phyloP scores from a whole-genome alignment of 1,140 invertebrate genomes.

The Delia radicum region DNA sequence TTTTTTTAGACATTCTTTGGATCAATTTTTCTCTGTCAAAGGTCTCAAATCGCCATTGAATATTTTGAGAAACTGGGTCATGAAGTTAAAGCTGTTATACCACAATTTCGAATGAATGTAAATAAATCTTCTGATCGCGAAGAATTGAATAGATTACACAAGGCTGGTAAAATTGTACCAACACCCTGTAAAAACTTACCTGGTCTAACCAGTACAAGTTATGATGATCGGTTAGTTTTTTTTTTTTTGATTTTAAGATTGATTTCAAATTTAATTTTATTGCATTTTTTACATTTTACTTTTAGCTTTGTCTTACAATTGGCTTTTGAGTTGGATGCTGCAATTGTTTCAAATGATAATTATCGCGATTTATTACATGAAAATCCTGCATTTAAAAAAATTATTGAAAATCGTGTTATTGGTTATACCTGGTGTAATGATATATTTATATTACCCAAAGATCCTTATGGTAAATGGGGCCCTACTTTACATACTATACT shows the following conservation, averaged over 20 bases:
- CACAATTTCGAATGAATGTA: slow-evolving; percentile 58
- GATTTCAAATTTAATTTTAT: slow-evolving; percentile 25
- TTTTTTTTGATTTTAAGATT: slow-evolving; percentile 22
- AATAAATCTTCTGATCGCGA: slow-evolving; percentile 63
- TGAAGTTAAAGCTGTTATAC: slow-evolving; percentile 84
- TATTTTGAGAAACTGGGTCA: slow-evolving; percentile 79
- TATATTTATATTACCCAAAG: slow-evolving; percentile 85
- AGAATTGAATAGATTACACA: slow-evolving; percentile 72
- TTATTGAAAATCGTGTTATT: slow-evolving; percentile 66
- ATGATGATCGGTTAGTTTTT: slow-evolving; percentile 69
- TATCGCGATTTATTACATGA: slow-evolving; percentile 82
- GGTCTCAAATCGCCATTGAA: slow-evolving; percentile 80
- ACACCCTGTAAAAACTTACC: slow-evolving; percentile 82
- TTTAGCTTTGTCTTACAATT: slow-evolving; percentile 84
- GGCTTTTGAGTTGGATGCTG: slow-evolving; percentile 76
- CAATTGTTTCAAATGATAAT: slow-evolving; percentile 90
- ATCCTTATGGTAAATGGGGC: slow-evolving; percentile 83
- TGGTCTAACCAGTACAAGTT: slow-evolving; percentile 72
- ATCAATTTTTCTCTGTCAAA: slow-evolving; percentile 70
- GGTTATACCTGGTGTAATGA: slow-evolving; percentile 71
- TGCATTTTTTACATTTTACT: not conserved
- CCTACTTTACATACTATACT: slow-evolving; percentile 80
- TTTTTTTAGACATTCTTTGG: slow-evolving; percentile 41
- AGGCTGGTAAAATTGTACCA: slow-evolving; percentile 73
- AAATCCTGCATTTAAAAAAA: slow-evolving; percentile 69